Conservation (phyloP, 2,888 invertebrate species). For the Graphium colonna region DNA sequence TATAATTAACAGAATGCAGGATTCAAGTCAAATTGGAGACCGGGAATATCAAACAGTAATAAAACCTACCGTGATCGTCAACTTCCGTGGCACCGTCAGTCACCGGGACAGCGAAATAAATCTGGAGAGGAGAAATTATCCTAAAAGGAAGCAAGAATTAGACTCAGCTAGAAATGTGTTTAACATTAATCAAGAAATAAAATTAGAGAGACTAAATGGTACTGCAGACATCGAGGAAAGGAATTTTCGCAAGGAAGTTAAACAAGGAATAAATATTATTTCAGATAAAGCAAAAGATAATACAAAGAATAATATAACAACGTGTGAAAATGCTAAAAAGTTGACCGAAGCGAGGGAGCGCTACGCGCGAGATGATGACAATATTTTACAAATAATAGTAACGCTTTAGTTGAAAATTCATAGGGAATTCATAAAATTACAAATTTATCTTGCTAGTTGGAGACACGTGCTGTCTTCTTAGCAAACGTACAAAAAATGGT, state of each 20-base stretch:
- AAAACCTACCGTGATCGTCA: conserved; percentile 72
- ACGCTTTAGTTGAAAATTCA: conserved; percentile 48
- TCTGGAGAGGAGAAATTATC: conserved; percentile 50
- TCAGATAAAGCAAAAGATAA: conserved; percentile 35
- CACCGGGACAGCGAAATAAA: conserved; percentile 63
- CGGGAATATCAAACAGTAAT: conserved; percentile 70
- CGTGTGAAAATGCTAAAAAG: conserved; percentile 31
- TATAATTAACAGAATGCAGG: conserved; percentile 58
- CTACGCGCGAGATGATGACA: conserved; percentile 43
- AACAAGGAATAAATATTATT: conserved; percentile 44
- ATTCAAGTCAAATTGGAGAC: conserved; percentile 71
- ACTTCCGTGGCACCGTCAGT: conserved; percentile 62
- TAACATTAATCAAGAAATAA: conserved; percentile 71
- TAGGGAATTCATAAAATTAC: too few relatives aligned
- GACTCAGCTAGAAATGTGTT: conserved; percentile 47
- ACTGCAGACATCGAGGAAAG: conserved; percentile 9
- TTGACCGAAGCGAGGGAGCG: conserved; percentile 37
- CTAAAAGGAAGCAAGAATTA: conserved; percentile 38
- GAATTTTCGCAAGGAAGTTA: conserved; percentile 32
- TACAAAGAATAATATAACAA: conserved; percentile 56
- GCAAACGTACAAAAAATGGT: neutral
- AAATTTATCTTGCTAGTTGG: too few relatives aligned
- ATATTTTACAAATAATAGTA: conserved; percentile 59
- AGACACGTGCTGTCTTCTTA: too few relatives aligned
- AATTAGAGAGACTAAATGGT: conserved; percentile 45